Evolutionary conservation across 64 coral and sea anemone genomes (phyloP).

Genomic region (Montipora capricornis): DNA sequence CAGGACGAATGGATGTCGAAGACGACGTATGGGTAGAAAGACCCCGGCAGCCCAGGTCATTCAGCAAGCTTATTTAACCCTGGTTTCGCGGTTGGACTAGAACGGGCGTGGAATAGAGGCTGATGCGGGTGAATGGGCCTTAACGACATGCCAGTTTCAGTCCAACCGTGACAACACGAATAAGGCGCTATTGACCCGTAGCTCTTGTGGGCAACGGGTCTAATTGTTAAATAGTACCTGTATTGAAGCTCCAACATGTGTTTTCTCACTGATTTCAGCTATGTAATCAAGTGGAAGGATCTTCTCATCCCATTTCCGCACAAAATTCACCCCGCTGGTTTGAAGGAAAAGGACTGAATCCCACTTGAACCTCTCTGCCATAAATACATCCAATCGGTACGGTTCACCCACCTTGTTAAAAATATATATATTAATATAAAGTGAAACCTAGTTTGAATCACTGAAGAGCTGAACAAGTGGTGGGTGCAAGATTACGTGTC

Average conservation of each 20-base stretch:
- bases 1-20: too few species aligned
- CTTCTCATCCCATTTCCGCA: conserved; percentile 45
- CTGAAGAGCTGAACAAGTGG: too few species aligned
- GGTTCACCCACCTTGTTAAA: conserved; percentile 72
- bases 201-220: too few species aligned
- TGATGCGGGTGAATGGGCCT: too few species aligned
- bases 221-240: conserved; percentile 27
- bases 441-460: not conserved
- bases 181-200: not conserved
- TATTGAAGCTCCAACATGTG: conserved; percentile 62
- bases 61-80: too few species aligned
- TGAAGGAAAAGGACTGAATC: conserved; percentile 87
- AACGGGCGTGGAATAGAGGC: too few species aligned
- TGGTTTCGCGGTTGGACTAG: too few species aligned
- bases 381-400: conserved; percentile 86
- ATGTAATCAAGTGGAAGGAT: conserved; percentile 76
- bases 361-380: conserved; percentile 88
- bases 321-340: conserved; percentile 88
- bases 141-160: too few species aligned
- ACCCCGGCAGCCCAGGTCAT: too few species aligned
- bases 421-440: not conserved
- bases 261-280: conserved; percentile 73
- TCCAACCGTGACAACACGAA: too few species aligned
- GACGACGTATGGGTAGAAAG: too few species aligned
- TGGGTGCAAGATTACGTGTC: too few species aligned